Base-by-base conservation (phyloP, 2,113 vertebrate genomes). In the Protomyctophum bolini region DNA sequence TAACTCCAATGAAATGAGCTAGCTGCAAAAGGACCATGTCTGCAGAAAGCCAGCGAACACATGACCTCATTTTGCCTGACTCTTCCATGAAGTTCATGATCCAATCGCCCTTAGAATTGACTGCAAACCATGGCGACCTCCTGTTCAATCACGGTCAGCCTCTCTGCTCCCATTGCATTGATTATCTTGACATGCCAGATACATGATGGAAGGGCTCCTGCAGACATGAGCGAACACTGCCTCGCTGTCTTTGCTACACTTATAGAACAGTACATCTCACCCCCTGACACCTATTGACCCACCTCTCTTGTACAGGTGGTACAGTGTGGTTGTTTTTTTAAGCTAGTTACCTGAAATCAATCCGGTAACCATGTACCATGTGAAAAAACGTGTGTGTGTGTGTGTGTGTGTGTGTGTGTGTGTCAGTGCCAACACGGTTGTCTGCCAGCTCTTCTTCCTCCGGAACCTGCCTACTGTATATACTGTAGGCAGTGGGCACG, bases 161-260 rank as follows among this genome's bases (percentile, higher is more conserved):
- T 80, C 46, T 21, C 55, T 72, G 41, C 57, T 71, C 67, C 51
- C 52, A 14, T 8, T 57, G 14, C 66, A 88, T 90, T 66, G 89
- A 86, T 89, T 78, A 70, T n/a, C 59, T 45, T 66, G 28, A 12
- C 73, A 68, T 73, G 65, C 48, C 71, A 80, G 67, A 75, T 47
- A 10, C 60, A 71, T 76, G 74, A 73, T 77, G 78, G 64, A 80
- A 62, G 61, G 33, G 51, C 55, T 77, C 71, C 63, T 61, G 59
- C 65, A 72, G 10, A 69, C 14, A 55, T 41, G 33, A 72, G 74
- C 52, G 10, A 63, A 70, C 58, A 46, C 15, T 57, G 0, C 33
- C 33, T 41, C 33, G 3, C 33, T 41, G 33, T 41, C 33, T 41
- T 41, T 41, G 33, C 33, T 41, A 2, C 33, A 41, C 33, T 41